Conservation (phyloP, 2,113 vertebrate species). For the Pionites leucogaster region DNA sequence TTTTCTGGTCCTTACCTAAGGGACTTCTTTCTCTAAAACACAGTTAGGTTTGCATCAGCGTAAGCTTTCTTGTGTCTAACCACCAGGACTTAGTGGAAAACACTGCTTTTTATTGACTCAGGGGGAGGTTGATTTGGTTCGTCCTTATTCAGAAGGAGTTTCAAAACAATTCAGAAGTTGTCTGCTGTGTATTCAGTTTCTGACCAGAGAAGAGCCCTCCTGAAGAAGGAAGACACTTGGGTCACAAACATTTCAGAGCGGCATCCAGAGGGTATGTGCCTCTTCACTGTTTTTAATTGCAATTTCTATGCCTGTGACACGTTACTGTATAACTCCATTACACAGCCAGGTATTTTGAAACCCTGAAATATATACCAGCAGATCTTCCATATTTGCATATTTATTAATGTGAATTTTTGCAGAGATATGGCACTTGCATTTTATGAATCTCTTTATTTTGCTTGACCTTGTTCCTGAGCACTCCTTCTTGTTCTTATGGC, state of each 20-base stretch:
- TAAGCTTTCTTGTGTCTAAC: not conserved
- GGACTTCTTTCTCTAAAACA: not conserved
- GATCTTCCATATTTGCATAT: not conserved
- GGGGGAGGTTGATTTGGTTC: not conserved
- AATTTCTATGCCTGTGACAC: not conserved
- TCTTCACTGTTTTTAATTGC: not conserved
- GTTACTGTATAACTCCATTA: fast-evolving
- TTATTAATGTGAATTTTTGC: not conserved
- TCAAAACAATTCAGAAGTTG: not conserved
- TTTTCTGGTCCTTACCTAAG: not conserved
- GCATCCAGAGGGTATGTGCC: not conserved
- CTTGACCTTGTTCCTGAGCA: not conserved
- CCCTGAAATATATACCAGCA: not conserved
- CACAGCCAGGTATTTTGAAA: not conserved
- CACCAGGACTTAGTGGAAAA: not conserved
- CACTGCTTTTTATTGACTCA: not conserved
- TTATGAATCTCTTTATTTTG: not conserved
- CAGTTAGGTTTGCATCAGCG: not conserved
- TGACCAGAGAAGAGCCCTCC: not conserved
- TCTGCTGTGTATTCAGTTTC: not conserved
- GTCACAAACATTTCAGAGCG: not conserved
- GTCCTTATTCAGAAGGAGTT: not conserved
- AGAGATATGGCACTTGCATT: not conserved
- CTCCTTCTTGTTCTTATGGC: not conserved
- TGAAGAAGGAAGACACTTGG: not conserved